A percentile compares a stretch with the other conserved stretches of the same genome.
These are phyloP conservation scores for Naso thynnoides DNA, from an alignment of 2,797 vertebrate species.

Conservation along the genomic window DNA sequence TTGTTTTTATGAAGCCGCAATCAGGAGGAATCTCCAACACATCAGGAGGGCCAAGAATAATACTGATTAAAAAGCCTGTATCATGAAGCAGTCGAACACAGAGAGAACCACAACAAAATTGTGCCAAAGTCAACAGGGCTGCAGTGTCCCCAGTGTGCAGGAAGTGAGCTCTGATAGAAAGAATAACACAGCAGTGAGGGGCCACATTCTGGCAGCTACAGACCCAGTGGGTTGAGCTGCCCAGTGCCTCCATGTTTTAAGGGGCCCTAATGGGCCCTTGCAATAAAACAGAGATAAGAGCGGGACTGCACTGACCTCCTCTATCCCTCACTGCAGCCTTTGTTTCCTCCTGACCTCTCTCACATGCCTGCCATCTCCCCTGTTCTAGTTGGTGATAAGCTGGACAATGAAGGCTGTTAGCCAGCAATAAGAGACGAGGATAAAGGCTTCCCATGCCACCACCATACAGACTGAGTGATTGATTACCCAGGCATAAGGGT, in stretches of 20 bases:
- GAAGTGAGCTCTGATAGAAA: conserved; percentile 73
- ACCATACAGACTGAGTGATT: conserved; percentile 44
- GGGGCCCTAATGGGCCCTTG: conserved; percentile 53
- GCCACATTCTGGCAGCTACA: conserved; percentile 45
- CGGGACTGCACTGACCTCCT: conserved; percentile 49
- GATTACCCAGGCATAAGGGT: conserved; percentile 32
- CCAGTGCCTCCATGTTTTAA: conserved; percentile 30
- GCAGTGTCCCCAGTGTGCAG: conserved; percentile 61
- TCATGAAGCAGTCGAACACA: not conserved
- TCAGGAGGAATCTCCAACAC: not conserved
- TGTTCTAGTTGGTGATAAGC: conserved; percentile 66
- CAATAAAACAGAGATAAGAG: conserved; percentile 77
- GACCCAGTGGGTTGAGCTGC: conserved; percentile 42
- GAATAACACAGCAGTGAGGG: conserved; percentile 64
- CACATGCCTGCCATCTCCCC: conserved; percentile 50
- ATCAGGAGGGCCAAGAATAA: not conserved
- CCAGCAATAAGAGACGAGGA: conserved; percentile 52
- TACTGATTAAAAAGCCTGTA: conserved; percentile 17
- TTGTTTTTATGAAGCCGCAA: not conserved
- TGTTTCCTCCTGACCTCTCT: conserved; percentile 70
- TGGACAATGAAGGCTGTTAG: conserved; percentile 66
- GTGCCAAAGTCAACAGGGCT: conserved; percentile 75
- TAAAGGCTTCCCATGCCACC: conserved; percentile 42
- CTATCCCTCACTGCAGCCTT: conserved; percentile 55
- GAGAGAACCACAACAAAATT: conserved; percentile 50